phyloP scores from a whole-genome alignment of 2,888 invertebrate species.

The Hypselothyrea guttata region DNA sequence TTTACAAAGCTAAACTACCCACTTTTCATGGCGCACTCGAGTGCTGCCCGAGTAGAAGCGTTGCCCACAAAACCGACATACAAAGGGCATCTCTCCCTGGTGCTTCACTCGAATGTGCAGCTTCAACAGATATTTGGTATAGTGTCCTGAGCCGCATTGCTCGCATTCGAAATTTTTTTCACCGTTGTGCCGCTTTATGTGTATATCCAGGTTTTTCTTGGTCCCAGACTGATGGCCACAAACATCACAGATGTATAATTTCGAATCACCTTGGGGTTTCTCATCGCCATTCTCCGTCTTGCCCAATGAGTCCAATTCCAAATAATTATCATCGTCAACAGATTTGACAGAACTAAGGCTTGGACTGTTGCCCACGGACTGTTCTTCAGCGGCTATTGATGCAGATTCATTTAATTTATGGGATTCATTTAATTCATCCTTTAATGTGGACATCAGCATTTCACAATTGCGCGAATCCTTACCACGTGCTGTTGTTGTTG shows the following conservation, averaged over 20 bases:
- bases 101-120: constrained; percentile 65
- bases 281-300: constrained; percentile 2
- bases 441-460: too few relatives aligned
- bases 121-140: constrained; percentile 41
- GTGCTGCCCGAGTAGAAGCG: constrained; percentile 52
- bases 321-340: not conserved
- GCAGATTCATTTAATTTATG: not conserved
- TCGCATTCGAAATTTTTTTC: constrained; percentile 49
- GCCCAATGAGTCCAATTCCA: not conserved
- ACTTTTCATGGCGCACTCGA: constrained; percentile 78
- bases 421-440: not conserved
- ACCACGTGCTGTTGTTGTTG: not conserved
- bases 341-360: too few relatives aligned
- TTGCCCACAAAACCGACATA: constrained; percentile 74
- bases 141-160: constrained; percentile 50
- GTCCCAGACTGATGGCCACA: constrained; percentile 31
- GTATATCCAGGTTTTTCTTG: constrained; percentile 25
- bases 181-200: constrained; percentile 50
- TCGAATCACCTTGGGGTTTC: constrained; percentile 10
- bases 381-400: too few relatives aligned
- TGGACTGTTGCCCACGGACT: too few relatives aligned
- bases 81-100: constrained; percentile 79
- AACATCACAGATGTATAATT: constrained; percentile 31
- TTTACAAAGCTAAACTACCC: not conserved
- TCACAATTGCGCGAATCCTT: too few relatives aligned